Conservation (phyloP, 2,888 invertebrate genomes). For the Tiphia femorata region DNA sequence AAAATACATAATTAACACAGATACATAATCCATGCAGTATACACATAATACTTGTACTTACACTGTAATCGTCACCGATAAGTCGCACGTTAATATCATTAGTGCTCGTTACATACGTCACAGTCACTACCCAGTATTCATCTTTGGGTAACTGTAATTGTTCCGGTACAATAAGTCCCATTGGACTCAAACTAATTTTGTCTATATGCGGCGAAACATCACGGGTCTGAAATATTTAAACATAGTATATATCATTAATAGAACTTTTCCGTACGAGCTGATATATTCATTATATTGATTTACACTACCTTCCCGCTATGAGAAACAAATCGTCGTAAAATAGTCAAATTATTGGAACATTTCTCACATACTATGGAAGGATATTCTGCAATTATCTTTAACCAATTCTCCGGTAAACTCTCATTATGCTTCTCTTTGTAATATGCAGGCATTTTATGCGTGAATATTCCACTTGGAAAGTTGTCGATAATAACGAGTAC, state of each 20-base stretch:
- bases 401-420: conserved; percentile 79
- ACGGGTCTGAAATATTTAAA: too few species aligned
- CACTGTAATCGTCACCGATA: conserved; percentile 76
- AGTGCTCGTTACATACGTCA: conserved; percentile 75
- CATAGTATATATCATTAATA: not conserved
- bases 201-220: conserved; percentile 19
- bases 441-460: conserved; percentile 68
- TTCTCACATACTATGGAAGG: conserved; percentile 72
- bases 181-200: conserved; percentile 37
- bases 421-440: conserved; percentile 76
- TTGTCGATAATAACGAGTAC: conserved; percentile 67
- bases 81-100: conserved; percentile 78
- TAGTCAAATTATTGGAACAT: conserved; percentile 70
- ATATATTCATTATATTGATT: not conserved
- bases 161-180: conserved; percentile 40
- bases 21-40: not conserved
- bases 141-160: conserved; percentile 59
- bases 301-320: conserved; percentile 32
- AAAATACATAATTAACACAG: not conserved
- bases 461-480: conserved; percentile 70
- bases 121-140: conserved; percentile 74
- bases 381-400: conserved; percentile 74
- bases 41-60: conserved; percentile 61
- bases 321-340: conserved; percentile 58
- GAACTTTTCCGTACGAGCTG: not conserved